Evolutionary conservation across 2,113 vertebrate genomes (phyloP), one percentile per base, ranked within the genome.

Genomic region (Colinus virginianus): DNA sequence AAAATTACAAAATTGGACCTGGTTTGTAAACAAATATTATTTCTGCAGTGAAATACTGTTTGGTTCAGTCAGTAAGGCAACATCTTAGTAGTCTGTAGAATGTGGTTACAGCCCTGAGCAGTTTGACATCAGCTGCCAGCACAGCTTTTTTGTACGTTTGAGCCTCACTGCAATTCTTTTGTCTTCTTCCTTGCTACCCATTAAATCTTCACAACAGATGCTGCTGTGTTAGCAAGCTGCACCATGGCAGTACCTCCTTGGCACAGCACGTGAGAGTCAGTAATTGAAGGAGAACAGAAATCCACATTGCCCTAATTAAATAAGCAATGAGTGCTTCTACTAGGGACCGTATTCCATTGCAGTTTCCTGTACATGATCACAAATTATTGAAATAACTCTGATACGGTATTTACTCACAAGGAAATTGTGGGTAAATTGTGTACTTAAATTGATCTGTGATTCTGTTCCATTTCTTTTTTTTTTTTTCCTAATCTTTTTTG

Each of bases 221-320:
- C 67, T 63, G 78, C 45, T 70, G 78, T 11, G 59, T 72, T 67
- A 5, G 66, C 0, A 7, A 48, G 70, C 5, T 81, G 70, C 36
- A 5, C 68, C 38, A 22, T 25, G 59, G 53, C 84, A 15, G 13
- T 25, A 46, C 64, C 38, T 49, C 40, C 40, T 23, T 49, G 61
- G 71, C 45, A 43, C 21, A 11, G 5, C 10, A 0, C 15, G 20
- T 2, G 49, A 69, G 43, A 78, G n/a, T 63, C 53, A 48, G 0
- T 16, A 43, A 46, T 1, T 28, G 83, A 34, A 34, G 59, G 49
- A 49, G n/a, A 74, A 49, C 3, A 21, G 25, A 12, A 51, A 43
- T 62, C 71, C 68, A 22, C 43, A 9, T 58, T 32, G 30, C 13
- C 12, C 61, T 38, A 5, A 62, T 78, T 63, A 34, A 78, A 40